Percentiles rank a stretch among this genome's conserved stretches.
These are phyloP conservation scores for Drosophila miranda DNA, from an alignment of 1,140 invertebrate genomes.

Conservation along the genomic window DNA sequence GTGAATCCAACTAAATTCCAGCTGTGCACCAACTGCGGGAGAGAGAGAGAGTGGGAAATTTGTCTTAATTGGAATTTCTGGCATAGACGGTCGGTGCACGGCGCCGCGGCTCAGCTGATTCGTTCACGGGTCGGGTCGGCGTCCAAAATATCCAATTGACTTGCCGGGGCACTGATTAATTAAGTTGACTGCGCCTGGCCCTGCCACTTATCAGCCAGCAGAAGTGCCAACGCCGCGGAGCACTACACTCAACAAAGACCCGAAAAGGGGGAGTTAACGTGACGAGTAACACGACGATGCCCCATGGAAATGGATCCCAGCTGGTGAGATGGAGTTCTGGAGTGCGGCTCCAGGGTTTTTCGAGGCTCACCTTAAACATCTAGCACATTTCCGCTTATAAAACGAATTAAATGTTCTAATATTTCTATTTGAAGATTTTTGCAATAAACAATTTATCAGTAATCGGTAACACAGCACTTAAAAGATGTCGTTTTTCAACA, in stretches of 20 bases:
- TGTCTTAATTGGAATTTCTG: conserved; percentile 10
- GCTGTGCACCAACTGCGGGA: conserved; percentile 7
- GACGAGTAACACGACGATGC: conserved; percentile 35
- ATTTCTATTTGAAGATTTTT: conserved; percentile 38
- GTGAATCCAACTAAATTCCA: conserved; percentile 33
- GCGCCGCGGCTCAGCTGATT: conserved; percentile 43
- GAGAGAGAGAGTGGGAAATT: conserved; percentile 27
- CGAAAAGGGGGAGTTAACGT: conserved; percentile 74
- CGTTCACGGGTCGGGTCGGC: conserved; percentile 12
- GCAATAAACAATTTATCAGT: conserved; percentile 53
- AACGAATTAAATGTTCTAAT: conserved; percentile 30
- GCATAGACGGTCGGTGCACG: conserved; percentile 1
- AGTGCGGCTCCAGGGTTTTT: too few relatives aligned
- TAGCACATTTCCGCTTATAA: conserved; percentile 51
- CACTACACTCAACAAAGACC: conserved; percentile 56
- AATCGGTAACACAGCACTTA: conserved; percentile 6
- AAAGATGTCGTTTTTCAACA: not conserved
- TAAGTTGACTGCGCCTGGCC: conserved; percentile 26
- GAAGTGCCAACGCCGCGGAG: conserved; percentile 45
- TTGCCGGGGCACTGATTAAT: conserved; percentile 58
- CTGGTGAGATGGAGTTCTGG: not conserved
- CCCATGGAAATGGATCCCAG: conserved; percentile 19
- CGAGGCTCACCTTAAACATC: conserved; percentile 54
- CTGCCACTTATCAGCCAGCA: conserved; percentile 55
- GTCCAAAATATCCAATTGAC: conserved; percentile 31